These are phyloP conservation scores for Oenanthe oenanthe DNA, from an alignment of 2,113 vertebrate genomes.

Conservation along the genomic window DNA sequence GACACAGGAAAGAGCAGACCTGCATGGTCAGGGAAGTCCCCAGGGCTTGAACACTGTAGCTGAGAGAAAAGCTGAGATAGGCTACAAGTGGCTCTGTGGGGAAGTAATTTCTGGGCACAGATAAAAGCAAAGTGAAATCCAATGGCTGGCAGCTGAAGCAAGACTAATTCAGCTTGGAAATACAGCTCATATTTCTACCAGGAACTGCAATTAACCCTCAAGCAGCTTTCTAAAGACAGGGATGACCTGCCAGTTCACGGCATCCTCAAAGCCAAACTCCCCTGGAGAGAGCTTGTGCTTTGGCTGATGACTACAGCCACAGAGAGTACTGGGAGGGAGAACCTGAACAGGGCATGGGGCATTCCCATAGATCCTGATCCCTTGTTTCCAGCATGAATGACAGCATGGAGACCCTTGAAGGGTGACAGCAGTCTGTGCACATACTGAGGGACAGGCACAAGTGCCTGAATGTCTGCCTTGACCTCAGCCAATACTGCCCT, in stretches of 20 bases:
- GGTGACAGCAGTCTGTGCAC: background rate
- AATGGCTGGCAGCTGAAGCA: constrained; percentile 37
- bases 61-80: background rate
- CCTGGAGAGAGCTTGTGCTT: background rate
- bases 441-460: background rate
- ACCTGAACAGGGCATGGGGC: background rate
- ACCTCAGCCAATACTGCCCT: background rate
- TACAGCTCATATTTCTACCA: constrained; percentile 10
- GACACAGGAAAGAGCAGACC: background rate
- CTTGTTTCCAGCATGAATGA: background rate
- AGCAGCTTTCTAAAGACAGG: constrained; percentile 1
- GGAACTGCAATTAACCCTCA: constrained; percentile 2
- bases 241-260: background rate
- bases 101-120: constrained; percentile 52
- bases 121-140: constrained; percentile 60
- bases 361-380: background rate
- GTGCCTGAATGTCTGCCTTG: rapidly evolving
- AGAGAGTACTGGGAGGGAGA: background rate
- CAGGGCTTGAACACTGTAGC: background rate
- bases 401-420: background rate
- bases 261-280: background rate
- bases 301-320: background rate
- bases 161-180: constrained; percentile 45
- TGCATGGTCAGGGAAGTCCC: background rate
- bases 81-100: constrained; percentile 6